These are phyloP conservation scores for Choloepus hoffmanni DNA, from an alignment of 2,113 vertebrate genomes.

Conservation along the genomic window DNA sequence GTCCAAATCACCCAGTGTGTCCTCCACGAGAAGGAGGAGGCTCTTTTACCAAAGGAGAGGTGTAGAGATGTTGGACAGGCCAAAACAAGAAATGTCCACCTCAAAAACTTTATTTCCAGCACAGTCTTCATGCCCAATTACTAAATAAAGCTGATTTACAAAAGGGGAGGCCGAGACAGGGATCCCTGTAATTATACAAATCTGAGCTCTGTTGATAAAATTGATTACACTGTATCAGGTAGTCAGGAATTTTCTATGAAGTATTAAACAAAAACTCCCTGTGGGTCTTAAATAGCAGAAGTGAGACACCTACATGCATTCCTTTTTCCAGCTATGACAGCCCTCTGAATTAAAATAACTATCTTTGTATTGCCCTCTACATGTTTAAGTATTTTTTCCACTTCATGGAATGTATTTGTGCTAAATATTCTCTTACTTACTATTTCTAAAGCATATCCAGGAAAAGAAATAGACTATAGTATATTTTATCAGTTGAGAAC, in stretches of 20 bases:
- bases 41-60: background rate
- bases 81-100: background rate
- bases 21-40: background rate
- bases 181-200: background rate
- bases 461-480: background rate
- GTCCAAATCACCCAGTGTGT: background rate
- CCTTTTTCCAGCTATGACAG: background rate
- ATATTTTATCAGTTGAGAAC: conserved; percentile 38
- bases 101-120: background rate
- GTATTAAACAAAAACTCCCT: background rate
- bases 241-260: background rate
- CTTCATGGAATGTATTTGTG: background rate
- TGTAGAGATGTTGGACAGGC: background rate
- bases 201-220: background rate
- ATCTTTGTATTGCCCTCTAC: background rate
- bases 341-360: conserved; percentile 15
- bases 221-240: background rate
- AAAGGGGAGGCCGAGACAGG: background rate
- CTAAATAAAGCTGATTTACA: background rate
- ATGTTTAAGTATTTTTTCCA: conserved; percentile 2
- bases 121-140: background rate
- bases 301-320: background rate
- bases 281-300: background rate
- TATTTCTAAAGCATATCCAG: background rate
- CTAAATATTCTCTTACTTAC: conserved; percentile 27